Conservation (phyloP, 1,140 invertebrate species). For the Euura lappo region DNA sequence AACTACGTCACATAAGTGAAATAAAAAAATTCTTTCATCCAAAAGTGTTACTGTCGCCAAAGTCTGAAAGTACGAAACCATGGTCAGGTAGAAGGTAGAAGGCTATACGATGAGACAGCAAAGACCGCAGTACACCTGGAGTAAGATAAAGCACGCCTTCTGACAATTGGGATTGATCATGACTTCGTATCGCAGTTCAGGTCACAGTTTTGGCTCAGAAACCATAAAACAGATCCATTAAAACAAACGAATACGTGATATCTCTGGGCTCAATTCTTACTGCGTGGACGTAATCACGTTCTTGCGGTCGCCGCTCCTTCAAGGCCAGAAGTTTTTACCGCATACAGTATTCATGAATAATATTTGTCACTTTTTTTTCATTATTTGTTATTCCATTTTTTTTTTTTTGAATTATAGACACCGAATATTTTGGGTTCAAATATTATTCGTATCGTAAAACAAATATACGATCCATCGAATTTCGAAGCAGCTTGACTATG, state of each 20-base stretch:
- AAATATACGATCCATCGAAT: too few relatives aligned
- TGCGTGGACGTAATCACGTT: background rate
- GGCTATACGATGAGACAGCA: background rate
- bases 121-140: background rate
- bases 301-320: background rate
- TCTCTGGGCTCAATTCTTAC: background rate
- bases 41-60: too few relatives aligned
- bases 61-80: too few relatives aligned
- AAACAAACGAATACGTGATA: background rate
- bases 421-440: too few relatives aligned
- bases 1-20: background rate
- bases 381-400: too few relatives aligned
- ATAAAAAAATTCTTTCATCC: background rate
- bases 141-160: constrained; percentile 2
- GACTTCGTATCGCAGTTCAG: background rate
- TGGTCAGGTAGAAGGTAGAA: too few relatives aligned
- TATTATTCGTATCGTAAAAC: too few relatives aligned
- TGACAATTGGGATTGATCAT: background rate
- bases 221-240: background rate
- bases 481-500: too few relatives aligned
- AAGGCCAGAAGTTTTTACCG: background rate
- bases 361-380: too few relatives aligned
- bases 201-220: background rate
- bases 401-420: too few relatives aligned
- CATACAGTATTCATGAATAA: background rate